Percentiles rank a stretch among this genome's conserved stretches.
Conservation (phyloP, 2,113 vertebrate species). For the Silurus meridionalis region DNA sequence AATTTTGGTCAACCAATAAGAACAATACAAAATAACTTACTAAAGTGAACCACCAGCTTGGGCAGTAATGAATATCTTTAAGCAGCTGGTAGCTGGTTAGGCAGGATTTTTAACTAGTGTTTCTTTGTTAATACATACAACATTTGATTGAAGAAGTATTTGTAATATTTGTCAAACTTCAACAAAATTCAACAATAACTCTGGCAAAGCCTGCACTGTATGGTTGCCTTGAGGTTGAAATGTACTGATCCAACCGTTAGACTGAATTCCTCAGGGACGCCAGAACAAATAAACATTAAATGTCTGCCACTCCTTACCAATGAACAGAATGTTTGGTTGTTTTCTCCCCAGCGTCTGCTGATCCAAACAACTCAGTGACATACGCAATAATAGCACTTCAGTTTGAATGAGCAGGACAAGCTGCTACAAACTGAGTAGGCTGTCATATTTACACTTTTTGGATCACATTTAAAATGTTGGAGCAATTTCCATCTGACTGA, state of each 20-base stretch:
- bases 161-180: background rate
- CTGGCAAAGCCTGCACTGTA: background rate
- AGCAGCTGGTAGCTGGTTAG: background rate
- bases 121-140: background rate
- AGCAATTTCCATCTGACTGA: background rate
- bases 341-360: background rate
- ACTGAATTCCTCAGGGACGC: background rate
- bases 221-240: background rate
- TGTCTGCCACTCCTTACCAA: conserved; percentile 3
- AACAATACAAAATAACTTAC: background rate
- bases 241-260: background rate
- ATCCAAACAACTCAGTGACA: conserved; percentile 1
- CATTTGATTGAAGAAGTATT: background rate
- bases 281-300: conserved; percentile 13
- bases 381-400: background rate
- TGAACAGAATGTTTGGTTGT: background rate
- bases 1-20: background rate
- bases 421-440: background rate
- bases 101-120: background rate
- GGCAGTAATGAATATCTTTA: background rate
- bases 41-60: background rate
- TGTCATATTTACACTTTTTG: background rate
- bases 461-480: background rate
- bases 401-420: background rate
- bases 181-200: background rate